Base-by-base conservation (phyloP, 2,888 invertebrate species). In the Onchidella celtica region DNA sequence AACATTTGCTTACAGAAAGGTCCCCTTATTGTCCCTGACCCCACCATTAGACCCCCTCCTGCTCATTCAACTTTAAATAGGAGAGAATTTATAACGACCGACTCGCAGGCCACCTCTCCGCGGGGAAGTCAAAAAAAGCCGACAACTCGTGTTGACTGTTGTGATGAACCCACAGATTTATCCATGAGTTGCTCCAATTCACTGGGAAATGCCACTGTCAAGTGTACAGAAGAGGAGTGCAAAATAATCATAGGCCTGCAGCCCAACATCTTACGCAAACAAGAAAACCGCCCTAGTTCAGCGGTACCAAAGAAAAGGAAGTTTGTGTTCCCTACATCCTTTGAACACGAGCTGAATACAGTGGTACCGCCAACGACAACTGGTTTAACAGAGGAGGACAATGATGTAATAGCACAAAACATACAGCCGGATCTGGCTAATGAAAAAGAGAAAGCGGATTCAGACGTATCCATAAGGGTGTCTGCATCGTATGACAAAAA, bases 81-180 rank as follows among this genome's bases (percentile, higher is more conserved):
- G 3, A 2, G 2, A 3, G 78, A 70, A 27, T 61, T 55, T n/a
- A 38, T 32, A 1, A 29, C 27, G n/a, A 59, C 78, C 21, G 40
- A 78, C 11, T 36, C 14, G 0, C 36, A 9, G 11, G 27, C 1
- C 14, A 32, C 55, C 34, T 14, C 36, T 21, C 36, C 32, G 24
- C 38, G 55, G 1, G 11, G 6, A 6, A n/a, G 17, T 3, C 17
- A 17, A 1, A 24, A 55, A 3, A 0, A 3, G 2, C 0, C 66
- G 2, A 14, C 3, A 1, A n/a, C 55, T 36, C 68, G 36, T 3
- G 57, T 32, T 1, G 57, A 27, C 29, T 59, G 70, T 11, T n/a
- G 14, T 36, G 73, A 73, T 21, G 24, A 73, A 27, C 79, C 79
- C 0, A 79, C 79, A 24, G 79, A 79, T 24, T 55, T 79, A 24